Base-by-base conservation (phyloP, 2,797 vertebrate genomes). In the Helicolenus hilgendorfi region DNA sequence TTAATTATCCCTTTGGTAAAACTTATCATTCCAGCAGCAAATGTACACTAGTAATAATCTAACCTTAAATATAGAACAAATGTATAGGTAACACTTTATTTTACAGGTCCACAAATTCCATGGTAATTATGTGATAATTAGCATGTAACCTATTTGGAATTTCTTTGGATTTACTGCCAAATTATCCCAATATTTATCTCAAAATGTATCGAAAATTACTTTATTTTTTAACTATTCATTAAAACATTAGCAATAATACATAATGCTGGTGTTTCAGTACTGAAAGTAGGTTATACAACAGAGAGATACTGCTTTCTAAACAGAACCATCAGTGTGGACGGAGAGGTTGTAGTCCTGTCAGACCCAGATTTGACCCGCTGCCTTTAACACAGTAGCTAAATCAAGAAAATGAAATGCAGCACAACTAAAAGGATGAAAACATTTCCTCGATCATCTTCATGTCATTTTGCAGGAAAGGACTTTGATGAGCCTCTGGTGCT, bases 401-500 rank as follows among this genome's bases (percentile, higher is more conserved):
- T 63, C 7, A 60, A 64, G 2, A 36, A 13, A 15, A 27, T 15
- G 1, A 53, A 67, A 59, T 26, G 13, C 29, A 27, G 5, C 11
- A 11, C 35, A 3, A 13, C 13, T 3, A 22, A 22, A 15, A 18
- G 15, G 9, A 78, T 31, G 11, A 15, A 45, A 22, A 31, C 1
- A 1, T 58, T 20, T 49, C 55, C 11, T 69, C 0, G 0, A 15
- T 8, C 1, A n/a, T 60, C 20, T 8, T 56, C 0, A 0, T 4
- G 13, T 63, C 29, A 11, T 83, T 79, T 83, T 86, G 14, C 82
- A 97, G 96, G 95, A 24, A 81, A 91, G 81, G 72, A 82, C 24
- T 7, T 24, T 0, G 55, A 86, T 18, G 95, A 94, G 0, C 94
- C 95, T 11, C 56, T 92, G 1, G 92, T 97, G 55, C 35, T 94